Evolutionary conservation across 2,888 invertebrate species (phyloP).

Genomic region (Stegophylla sp.): DNA sequence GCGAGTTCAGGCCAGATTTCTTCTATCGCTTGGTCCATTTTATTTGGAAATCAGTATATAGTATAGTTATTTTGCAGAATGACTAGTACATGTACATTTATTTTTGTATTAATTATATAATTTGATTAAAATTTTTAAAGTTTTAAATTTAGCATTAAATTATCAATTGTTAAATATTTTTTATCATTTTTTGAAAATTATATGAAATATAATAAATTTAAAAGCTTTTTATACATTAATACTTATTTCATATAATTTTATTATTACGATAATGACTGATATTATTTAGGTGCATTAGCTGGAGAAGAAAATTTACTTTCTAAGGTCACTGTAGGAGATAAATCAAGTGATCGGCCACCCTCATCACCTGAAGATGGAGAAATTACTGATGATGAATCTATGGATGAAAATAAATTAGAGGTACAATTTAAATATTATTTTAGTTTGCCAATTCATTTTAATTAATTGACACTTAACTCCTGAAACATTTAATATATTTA

Average conservation of each 20-base stretch:
- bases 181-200: not conserved
- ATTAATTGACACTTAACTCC: too few relatives aligned
- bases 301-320: not conserved
- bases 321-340: not conserved
- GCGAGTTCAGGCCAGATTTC: too few relatives aligned
- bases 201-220: not conserved
- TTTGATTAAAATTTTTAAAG: too few relatives aligned
- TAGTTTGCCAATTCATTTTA: not conserved
- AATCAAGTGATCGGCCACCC: not conserved
- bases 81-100: too few relatives aligned
- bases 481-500: too few relatives aligned
- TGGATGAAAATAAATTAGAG: not conserved
- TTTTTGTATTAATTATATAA: too few relatives aligned
- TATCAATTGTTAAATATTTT: not conserved
- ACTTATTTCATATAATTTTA: not conserved
- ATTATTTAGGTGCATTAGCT: not conserved
- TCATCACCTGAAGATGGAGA: constrained; percentile 52
- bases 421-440: not conserved
- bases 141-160: not conserved
- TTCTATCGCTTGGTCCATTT: too few relatives aligned
- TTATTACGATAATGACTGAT: not conserved
- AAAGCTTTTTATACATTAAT: not conserved
- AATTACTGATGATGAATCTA: constrained; percentile 23
- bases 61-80: too few relatives aligned
- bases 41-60: too few relatives aligned